Evolutionary conservation across 2,888 invertebrate species (phyloP).

Genomic region (Harmothoe impar): DNA sequence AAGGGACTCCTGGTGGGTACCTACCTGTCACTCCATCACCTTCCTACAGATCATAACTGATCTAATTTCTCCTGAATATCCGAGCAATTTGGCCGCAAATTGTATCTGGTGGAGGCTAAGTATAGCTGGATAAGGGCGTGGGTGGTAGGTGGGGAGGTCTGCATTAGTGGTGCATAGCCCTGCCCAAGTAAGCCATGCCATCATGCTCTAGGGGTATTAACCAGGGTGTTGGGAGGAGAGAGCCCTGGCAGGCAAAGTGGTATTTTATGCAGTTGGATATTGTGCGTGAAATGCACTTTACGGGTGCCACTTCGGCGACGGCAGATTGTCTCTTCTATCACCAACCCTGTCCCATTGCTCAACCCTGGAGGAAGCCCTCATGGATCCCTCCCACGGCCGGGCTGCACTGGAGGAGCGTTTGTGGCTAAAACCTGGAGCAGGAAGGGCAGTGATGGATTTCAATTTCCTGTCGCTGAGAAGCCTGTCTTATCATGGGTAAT

Average conservation of each 20-base stretch:
- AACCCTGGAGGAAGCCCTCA: neutral
- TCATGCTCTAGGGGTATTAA: no score
- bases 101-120: slow-evolving; percentile 23
- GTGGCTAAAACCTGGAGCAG: neutral
- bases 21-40: neutral
- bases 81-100: neutral
- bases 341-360: neutral
- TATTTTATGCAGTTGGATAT: slow-evolving; percentile 6
- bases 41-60: neutral
- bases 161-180: no score
- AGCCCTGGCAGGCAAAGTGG: neutral
- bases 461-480: neutral
- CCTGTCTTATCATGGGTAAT: neutral
- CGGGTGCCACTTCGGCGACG: neutral
- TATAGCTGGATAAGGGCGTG: neutral
- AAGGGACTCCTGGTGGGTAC: no score
- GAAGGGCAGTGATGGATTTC: neutral
- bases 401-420: neutral
- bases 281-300: slow-evolving; percentile 17
- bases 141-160: no score
- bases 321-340: neutral
- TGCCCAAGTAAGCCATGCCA: no score
- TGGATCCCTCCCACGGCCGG: neutral
- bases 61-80: slow-evolving; percentile 7
- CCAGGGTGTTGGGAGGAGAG: no score